Evolutionary conservation across 2,113 vertebrate genomes (phyloP), one percentile per base, ranked within the genome.

Genomic region (Trinectes maculatus): DNA sequence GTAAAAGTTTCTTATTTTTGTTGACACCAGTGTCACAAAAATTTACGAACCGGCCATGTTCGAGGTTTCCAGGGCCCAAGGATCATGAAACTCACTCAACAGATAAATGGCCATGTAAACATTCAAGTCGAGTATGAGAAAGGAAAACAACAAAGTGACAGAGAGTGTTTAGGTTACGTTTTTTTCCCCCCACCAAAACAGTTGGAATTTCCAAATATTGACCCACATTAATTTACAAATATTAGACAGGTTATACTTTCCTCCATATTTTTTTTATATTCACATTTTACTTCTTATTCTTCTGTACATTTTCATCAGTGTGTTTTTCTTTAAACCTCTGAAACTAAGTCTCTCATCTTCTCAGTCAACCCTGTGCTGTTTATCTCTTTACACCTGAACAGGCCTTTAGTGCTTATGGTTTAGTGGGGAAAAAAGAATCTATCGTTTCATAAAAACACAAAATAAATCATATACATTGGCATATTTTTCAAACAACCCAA

Each of bases 71-170:
- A 73, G 7, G 40, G 46, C 59, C 76, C 66, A 61, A 11, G 29
- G 79, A 80, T 75, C 71, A 36, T 83, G 73, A 87, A 83, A 85
- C 49, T 78, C 79, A 77, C 51, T 77, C 75, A 77, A 53, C 78
- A 85, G 67, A 85, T 48, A 73, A 80, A 83, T 6, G 60, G 42
- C 69, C 19, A 13, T 18, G 72, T 60, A 80, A 89, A 72, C 63
- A 74, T 77, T 80, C 36, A 69, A 75, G 76, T 76, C 47, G 66
- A 65, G 58, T 12, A 46, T 26, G 19, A 61, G 69, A 44, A 78
- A 80, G 33, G 33, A 79, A 84, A 84, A 83, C 60, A 76, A 48
- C 58, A 73, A 73, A 61, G 44, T 44, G 37, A 59, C 62, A 60
- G 31, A 7, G 8, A 22, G 48, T 62, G 51, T 67, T 59, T 72